Evolutionary conservation across 2,797 vertebrate genomes (phyloP).

Genomic region (Melanotaenia boesemani): DNA sequence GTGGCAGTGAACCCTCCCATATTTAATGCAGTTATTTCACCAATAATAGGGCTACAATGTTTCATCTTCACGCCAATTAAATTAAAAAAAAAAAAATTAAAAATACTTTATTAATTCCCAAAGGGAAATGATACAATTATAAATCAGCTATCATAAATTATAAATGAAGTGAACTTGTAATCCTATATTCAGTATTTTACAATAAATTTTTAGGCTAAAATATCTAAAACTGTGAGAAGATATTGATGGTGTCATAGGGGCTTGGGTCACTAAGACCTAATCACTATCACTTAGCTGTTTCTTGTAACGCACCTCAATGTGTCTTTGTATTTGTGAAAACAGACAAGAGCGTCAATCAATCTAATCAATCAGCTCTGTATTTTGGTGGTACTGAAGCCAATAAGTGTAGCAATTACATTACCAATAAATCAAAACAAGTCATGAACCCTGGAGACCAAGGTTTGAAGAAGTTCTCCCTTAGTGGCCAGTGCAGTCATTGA

Average conservation of each 20-base stretch:
- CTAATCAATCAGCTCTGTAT: slow-evolving; percentile 30
- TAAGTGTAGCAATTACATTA: slow-evolving; percentile 34
- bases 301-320: slow-evolving; percentile 5
- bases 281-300: slow-evolving; percentile 31
- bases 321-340: background rate
- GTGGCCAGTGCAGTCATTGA: slow-evolving; percentile 29
- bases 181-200: background rate
- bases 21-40: background rate
- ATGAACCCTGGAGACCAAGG: slow-evolving; percentile 29
- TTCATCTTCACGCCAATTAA: background rate
- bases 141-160: no score
- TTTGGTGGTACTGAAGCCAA: slow-evolving; percentile 23
- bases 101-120: no score
- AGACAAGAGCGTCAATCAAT: slow-evolving; percentile 27
- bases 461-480: slow-evolving; percentile 24
- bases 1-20: background rate
- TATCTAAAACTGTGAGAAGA: background rate
- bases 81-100: no score
- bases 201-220: background rate
- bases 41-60: background rate
- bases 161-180: background rate
- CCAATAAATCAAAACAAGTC: slow-evolving; percentile 31
- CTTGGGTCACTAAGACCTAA: slow-evolving; percentile 21
- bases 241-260: slow-evolving; percentile 9
- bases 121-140: no score